Conservation (phyloP, 2,113 vertebrate species). For the Sarotherodon lohbergeri region DNA sequence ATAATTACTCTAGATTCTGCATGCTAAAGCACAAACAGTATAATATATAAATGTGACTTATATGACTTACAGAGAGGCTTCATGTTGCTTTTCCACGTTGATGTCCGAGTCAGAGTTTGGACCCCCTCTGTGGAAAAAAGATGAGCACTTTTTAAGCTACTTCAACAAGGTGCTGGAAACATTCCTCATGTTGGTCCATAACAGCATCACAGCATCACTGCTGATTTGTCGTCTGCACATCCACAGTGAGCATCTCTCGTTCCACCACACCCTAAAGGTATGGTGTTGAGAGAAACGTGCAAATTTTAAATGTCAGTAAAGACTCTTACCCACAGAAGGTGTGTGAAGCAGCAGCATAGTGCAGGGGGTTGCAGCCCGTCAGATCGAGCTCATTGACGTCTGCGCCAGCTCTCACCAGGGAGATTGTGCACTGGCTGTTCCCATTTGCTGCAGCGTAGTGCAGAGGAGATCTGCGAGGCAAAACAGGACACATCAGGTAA, state of each 20-base stretch:
- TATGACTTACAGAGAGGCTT: conserved; percentile 86
- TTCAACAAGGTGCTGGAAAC: neutral
- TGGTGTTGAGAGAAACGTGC: neutral
- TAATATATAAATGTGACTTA: neutral
- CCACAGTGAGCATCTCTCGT: neutral
- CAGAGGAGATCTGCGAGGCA: conserved; percentile 79
- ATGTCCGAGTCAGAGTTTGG: conserved; percentile 70
- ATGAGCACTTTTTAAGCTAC: neutral
- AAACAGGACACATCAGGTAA: neutral
- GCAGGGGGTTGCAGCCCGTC: conserved; percentile 88
- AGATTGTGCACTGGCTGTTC: conserved; percentile 86
- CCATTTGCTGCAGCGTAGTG: conserved; percentile 93
- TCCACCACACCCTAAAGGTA: neutral
- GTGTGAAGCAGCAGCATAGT: conserved; percentile 90
- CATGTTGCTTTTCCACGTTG: conserved; percentile 79
- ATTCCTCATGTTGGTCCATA: neutral
- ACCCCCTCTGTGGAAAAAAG: conserved; percentile 69
- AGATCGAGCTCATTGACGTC: conserved; percentile 84
- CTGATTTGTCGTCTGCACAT: neutral
- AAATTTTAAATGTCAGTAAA: neutral
- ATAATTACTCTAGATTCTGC: neutral
- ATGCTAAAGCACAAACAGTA: neutral
- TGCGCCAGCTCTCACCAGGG: conserved; percentile 83
- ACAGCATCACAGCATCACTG: neutral
- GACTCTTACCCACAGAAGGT: conserved; percentile 82